Conservation (phyloP, 2,888 invertebrate genomes). For the Spisula solida region DNA sequence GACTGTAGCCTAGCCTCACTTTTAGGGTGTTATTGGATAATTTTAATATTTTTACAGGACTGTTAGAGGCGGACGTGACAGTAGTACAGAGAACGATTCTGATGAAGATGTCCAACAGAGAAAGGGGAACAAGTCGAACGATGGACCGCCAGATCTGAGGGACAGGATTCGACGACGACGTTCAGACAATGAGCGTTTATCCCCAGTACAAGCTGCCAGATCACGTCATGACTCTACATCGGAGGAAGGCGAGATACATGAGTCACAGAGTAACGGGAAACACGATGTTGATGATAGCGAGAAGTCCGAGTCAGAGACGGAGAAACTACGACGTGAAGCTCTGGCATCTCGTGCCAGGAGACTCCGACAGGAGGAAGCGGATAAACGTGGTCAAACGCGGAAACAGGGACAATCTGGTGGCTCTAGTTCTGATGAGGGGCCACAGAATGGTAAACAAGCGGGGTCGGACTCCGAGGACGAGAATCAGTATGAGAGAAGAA, state of each 20-base stretch:
- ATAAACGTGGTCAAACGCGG: conserved; percentile 9
- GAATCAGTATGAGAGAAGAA: not conserved
- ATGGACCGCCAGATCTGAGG: conserved; percentile 24
- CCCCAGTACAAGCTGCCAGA: not conserved
- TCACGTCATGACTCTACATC: conserved; percentile 30
- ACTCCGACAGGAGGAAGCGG: conserved; percentile 4
- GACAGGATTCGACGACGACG: conserved; percentile 36
- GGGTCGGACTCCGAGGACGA: conserved; percentile 43
- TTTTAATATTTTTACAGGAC: conserved; percentile 13
- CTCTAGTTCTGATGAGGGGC: conserved; percentile 19
- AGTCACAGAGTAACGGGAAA: conserved; percentile 46
- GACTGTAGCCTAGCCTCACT: too few relatives aligned
- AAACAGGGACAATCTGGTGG: conserved; percentile 16
- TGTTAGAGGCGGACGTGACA: conserved; percentile 16
- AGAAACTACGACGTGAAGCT: conserved; percentile 62
- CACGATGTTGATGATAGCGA: conserved; percentile 37
- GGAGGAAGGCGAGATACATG: conserved; percentile 63
- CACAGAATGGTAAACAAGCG: not conserved
- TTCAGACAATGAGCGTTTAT: conserved; percentile 31
- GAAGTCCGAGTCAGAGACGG: conserved; percentile 66
- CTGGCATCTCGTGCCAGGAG: conserved; percentile 51
- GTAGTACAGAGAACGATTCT: conserved; percentile 35
- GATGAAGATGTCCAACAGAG: conserved; percentile 42
- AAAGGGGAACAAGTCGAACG: not conserved
- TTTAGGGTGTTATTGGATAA: too few relatives aligned